phyloP scores from a whole-genome alignment of 92 coral and sea anemone species.

The Phenganax stokvisi region DNA sequence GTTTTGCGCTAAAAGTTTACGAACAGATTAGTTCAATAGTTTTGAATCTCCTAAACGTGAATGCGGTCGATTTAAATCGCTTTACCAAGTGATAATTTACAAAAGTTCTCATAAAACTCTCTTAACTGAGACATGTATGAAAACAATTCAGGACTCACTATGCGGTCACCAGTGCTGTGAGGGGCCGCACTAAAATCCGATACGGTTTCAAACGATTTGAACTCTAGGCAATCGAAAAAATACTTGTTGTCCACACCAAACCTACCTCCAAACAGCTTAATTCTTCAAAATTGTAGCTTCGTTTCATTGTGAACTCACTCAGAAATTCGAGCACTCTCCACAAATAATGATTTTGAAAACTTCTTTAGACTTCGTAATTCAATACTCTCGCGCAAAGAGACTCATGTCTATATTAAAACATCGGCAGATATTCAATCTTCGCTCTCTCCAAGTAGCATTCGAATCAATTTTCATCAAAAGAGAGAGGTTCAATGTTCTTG shows the following conservation, averaged over 20 bases:
- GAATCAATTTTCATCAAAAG: neutral
- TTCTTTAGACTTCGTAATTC: constrained; percentile 28
- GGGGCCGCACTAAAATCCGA: constrained; percentile 24
- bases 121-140: constrained; percentile 20
- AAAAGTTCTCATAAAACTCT: constrained; percentile 1
- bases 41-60: neutral
- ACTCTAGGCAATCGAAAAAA: neutral
- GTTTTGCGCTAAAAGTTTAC: neutral
- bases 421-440: constrained; percentile 11
- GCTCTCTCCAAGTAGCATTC: neutral
- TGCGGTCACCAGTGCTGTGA: constrained; percentile 33
- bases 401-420: constrained; percentile 17
- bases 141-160: constrained; percentile 35
- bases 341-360: constrained; percentile 21
- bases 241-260: neutral
- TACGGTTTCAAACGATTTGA: constrained; percentile 28
- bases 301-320: constrained; percentile 20
- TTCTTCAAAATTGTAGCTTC: neutral
- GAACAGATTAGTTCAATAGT: neutral
- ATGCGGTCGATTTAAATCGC: neutral
- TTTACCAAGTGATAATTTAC: neutral
- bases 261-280: constrained; percentile 17
- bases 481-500: neutral
- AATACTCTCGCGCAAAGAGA: constrained; percentile 1
- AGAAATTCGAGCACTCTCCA: neutral